Evolutionary conservation across 2,113 vertebrate genomes (phyloP).

Genomic region (Pholis gunnellus): DNA sequence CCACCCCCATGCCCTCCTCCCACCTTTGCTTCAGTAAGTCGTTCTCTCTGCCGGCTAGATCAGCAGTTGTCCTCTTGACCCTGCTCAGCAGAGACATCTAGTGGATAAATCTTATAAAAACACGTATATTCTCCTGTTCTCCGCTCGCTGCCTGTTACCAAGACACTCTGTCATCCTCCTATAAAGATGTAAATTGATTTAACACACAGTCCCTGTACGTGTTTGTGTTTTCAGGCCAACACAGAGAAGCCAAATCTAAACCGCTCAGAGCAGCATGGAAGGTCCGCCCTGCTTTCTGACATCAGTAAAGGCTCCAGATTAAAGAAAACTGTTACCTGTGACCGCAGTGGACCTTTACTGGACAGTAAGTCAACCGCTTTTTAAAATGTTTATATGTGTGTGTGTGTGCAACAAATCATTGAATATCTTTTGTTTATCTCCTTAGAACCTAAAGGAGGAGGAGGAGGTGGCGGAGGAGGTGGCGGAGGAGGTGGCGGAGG

Average conservation of each 20-base stretch:
- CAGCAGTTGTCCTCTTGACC: background rate
- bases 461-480: constrained; percentile 36
- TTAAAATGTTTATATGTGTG: no score
- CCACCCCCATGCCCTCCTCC: constrained; percentile 88
- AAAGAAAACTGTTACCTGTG: constrained; percentile 96
- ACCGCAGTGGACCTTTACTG: constrained; percentile 90
- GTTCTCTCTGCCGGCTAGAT: background rate
- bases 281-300: constrained; percentile 91
- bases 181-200: no score
- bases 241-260: constrained; percentile 90
- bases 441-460: constrained; percentile 90
- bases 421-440: constrained; percentile 53
- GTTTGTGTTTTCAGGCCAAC: constrained; percentile 87
- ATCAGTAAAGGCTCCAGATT: constrained; percentile 92
- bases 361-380: constrained; percentile 88
- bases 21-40: constrained; percentile 87
- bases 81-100: constrained; percentile 54
- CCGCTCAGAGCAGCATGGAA: constrained; percentile 86
- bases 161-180: no score
- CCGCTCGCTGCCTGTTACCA: no score
- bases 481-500: constrained; percentile 70
- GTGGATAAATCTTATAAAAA: constrained; percentile 5
- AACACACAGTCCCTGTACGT: background rate
- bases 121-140: background rate
- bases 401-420: background rate